Base-by-base conservation (phyloP, 2,888 invertebrate genomes). In the Campoplex nolae region DNA sequence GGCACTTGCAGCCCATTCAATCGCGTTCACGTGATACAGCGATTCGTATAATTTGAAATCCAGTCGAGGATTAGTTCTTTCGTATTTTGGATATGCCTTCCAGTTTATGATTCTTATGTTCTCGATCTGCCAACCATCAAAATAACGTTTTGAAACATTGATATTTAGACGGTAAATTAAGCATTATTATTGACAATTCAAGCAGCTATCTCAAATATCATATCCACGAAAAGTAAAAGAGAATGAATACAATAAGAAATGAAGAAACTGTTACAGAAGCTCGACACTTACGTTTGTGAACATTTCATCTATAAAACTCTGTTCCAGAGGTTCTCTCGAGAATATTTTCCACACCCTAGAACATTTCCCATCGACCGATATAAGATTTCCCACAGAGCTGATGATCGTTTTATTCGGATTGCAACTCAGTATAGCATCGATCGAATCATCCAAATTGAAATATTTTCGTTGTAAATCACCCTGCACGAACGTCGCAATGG, bases 1-100 rank as follows among this genome's bases (percentile, higher is more conserved):
- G 0, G 96, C 96, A 91, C 96, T 96, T 0, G 96, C 96, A 2
- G 95, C 95, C 95, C 95, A 95, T 92, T 97, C 97, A 77, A 97
- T 95, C 7, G 96, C 95, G 94, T 96, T 97, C 0, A 96, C 92
- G 90, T 96, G 95, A 91, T 96, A 97, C 71, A 97, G 89, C 28
- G 94, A 93, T 65, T 95, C 94, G 88, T 95, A 92, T 13, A 96
- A 91, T 67, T 95, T 94, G 91, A 96, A 96, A 51, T 95, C 92
- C 6, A 89, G 92, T 45, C 89, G 89, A 38, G 81, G 83, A 7
- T 83, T 35, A 11, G 88, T 70, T 11, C 91, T 89, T 11, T 94
- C 91, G 90, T 96, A 96, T 67, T 95, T 93, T 1, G 96, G 96
- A 92, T 96, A 96, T 2, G 96, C 96, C 65, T 95, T 92, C 96